These are phyloP conservation scores for Phymatocera aterrima DNA, from an alignment of 2,888 invertebrate species.

Conservation along the genomic window DNA sequence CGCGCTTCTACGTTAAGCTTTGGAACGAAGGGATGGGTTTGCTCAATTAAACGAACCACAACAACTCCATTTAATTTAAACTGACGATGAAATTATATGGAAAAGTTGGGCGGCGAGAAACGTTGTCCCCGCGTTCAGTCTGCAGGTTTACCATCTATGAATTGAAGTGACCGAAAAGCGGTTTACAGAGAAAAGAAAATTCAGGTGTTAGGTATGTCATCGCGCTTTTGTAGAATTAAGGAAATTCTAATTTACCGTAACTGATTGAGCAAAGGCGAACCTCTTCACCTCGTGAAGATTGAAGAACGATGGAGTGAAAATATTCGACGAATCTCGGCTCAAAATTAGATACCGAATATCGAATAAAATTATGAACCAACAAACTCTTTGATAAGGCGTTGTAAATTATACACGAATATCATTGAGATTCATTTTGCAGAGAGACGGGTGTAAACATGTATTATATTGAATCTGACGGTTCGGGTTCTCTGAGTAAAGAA, in stretches of 20 bases:
- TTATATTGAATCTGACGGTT: background rate
- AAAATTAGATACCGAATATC: background rate
- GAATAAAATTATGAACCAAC: background rate
- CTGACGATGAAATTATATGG: background rate
- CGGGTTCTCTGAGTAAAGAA: background rate
- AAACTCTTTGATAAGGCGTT: background rate
- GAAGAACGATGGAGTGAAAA: background rate
- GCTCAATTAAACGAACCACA: conserved; percentile 10
- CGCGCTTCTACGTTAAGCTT: background rate
- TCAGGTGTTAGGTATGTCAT: no score
- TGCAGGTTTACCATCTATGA: background rate
- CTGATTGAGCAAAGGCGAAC: no score
- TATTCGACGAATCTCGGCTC: background rate
- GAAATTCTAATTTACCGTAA: no score
- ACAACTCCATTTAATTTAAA: conserved; percentile 17
- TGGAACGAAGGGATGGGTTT: background rate
- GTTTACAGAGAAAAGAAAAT: background rate
- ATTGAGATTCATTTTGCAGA: background rate
- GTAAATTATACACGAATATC: no score
- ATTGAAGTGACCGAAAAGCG: background rate
- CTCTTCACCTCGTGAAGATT: no score
- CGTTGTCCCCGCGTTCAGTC: background rate
- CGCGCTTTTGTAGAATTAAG: no score
- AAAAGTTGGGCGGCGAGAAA: background rate
- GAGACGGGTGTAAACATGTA: background rate